phyloP scores from a whole-genome alignment of 2,888 invertebrate species.

The Halictus quadricinctus region DNA sequence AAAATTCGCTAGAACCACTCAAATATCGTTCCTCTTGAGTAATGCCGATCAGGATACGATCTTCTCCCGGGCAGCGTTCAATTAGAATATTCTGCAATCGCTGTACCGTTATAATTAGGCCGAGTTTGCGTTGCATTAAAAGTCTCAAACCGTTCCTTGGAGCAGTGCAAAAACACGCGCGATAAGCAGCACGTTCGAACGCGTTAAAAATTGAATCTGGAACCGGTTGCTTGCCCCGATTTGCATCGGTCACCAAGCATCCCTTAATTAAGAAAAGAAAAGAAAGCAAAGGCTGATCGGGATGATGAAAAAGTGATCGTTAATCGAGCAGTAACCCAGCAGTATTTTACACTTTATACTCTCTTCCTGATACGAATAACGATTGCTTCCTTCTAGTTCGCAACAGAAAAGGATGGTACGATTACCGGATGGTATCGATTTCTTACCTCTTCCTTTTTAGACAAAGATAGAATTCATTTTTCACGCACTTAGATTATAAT shows the following conservation, averaged over 20 bases:
- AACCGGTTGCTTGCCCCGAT: constrained; percentile 41
- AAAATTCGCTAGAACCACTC: neutral
- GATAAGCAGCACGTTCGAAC: constrained; percentile 22
- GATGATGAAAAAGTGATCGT: neutral
- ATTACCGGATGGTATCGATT: neutral
- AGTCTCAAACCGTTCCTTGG: constrained; percentile 29
- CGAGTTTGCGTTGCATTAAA: constrained; percentile 37
- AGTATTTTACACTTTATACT: neutral
- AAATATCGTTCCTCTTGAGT: neutral
- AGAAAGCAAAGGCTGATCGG: neutral
- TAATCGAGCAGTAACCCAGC: neutral
- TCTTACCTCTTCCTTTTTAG: neutral
- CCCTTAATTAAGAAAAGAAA: constrained; percentile 16
- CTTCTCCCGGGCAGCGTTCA: neutral
- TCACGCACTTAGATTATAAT: no score
- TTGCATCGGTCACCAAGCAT: constrained; percentile 6
- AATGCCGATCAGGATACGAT: neutral
- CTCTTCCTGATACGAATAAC: neutral
- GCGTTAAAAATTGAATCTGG: constrained; percentile 30
- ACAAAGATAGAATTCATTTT: neutral
- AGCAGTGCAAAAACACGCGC: constrained; percentile 12
- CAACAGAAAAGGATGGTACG: neutral
- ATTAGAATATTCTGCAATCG: constrained; percentile 49
- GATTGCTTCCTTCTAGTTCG: neutral
- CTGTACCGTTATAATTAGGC: constrained; percentile 56